Percentiles rank a stretch among this genome's conserved stretches.
phyloP scores from a whole-genome alignment of 2,888 invertebrate genomes.

The Theodoxus fluviatilis region DNA sequence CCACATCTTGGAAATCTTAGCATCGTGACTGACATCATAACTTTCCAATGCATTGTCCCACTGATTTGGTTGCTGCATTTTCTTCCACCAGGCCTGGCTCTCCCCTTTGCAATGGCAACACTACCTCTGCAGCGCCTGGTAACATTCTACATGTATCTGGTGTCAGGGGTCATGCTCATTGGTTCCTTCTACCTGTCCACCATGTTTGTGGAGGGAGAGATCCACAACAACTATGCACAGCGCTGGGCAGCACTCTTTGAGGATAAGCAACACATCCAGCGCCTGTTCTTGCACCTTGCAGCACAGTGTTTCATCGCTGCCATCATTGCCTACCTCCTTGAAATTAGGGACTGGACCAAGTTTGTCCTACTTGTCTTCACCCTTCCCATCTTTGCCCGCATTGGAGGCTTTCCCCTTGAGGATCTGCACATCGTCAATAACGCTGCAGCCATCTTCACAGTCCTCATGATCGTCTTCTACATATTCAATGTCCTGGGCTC shows the following conservation, averaged over 20 bases:
- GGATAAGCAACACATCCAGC: constrained; percentile 50
- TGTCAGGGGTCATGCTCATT: constrained; percentile 65
- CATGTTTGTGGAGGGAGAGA: constrained; percentile 64
- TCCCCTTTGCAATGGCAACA: constrained; percentile 67
- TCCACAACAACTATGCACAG: constrained; percentile 29
- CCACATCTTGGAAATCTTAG: too few relatives aligned
- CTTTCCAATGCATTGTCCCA: too few relatives aligned
- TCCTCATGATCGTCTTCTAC: constrained; percentile 65
- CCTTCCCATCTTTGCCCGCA: constrained; percentile 67
- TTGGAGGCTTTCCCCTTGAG: constrained; percentile 64
- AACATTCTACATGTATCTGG: constrained; percentile 68
- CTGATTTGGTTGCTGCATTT: constrained; percentile 18
- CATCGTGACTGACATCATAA: too few relatives aligned
- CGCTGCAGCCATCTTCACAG: constrained; percentile 64
- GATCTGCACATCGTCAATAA: constrained; percentile 66
- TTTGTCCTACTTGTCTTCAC: constrained; percentile 66
- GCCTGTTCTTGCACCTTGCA: constrained; percentile 59
- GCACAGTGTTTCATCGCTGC: constrained; percentile 63
- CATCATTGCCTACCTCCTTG: constrained; percentile 63
- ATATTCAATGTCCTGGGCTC: constrained; percentile 64
- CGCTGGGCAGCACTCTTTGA: constrained; percentile 42
- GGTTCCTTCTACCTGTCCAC: constrained; percentile 66
- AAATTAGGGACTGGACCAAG: constrained; percentile 61
- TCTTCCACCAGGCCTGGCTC: constrained; percentile 65
- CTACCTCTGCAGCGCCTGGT: constrained; percentile 68